phyloP scores from a whole-genome alignment of 2,113 vertebrate species.

The Nothobranchius furzeri region DNA sequence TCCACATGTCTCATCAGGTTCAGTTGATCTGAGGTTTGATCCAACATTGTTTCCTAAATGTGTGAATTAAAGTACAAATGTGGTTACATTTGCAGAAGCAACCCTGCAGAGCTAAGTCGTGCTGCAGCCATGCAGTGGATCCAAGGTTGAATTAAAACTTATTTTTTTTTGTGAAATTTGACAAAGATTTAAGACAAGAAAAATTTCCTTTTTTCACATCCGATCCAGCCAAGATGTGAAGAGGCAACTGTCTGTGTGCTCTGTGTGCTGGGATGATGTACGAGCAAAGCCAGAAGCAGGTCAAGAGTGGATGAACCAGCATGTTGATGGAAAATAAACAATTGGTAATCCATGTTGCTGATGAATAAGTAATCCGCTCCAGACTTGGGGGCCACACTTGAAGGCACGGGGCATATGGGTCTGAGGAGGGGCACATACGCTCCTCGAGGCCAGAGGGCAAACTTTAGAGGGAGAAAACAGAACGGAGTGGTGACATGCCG shows the following conservation, averaged over 20 bases:
- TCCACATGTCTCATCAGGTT: too few species aligned
- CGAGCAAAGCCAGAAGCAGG: constrained; percentile 56
- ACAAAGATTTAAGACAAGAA: too few species aligned
- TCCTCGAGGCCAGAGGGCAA: constrained; percentile 64
- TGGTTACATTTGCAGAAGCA: too few species aligned
- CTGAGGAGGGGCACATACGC: constrained; percentile 68
- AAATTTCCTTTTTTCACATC: too few species aligned
- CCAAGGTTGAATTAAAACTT: too few species aligned
- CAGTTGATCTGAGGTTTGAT: too few species aligned
- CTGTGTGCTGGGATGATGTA: constrained; percentile 32
- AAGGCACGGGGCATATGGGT: constrained; percentile 74
- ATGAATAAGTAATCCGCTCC: constrained; percentile 71
- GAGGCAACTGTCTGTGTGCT: background rate
- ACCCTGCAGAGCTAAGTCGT: too few species aligned
- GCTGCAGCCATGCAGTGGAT: too few species aligned
- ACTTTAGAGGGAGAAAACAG: constrained; percentile 40
- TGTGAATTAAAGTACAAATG: too few species aligned
- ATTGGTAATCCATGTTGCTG: constrained; percentile 73
- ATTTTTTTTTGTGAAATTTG: too few species aligned
- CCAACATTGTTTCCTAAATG: too few species aligned
- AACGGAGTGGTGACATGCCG: constrained; percentile 29
- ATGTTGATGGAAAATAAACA: constrained; percentile 64
- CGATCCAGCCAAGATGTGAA: background rate
- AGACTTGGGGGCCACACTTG: constrained; percentile 56
- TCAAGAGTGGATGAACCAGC: constrained; percentile 57